Percentiles rank a stretch among this genome's conserved stretches.
phyloP scores from a whole-genome alignment of 2,888 invertebrate genomes.

The Ormyrus labotus region DNA sequence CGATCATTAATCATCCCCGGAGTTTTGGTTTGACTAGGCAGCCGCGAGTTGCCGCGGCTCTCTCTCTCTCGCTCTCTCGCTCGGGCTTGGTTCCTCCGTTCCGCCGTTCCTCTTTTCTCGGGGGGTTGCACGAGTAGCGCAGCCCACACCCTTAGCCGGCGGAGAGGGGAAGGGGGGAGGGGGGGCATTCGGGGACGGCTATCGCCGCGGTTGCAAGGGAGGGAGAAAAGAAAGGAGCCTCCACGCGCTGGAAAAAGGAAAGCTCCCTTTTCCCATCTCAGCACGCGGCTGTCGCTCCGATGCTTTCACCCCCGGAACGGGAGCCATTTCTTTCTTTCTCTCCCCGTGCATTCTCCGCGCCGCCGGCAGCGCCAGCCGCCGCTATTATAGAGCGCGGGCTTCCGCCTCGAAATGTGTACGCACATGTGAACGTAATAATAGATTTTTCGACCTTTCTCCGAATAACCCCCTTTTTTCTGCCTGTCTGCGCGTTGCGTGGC shows the following conservation, averaged over 20 bases:
- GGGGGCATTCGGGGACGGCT: conserved; percentile 18
- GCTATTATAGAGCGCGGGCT: conserved; percentile 56
- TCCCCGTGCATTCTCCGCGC: conserved; percentile 52
- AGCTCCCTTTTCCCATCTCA: conserved; percentile 58
- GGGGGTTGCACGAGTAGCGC: conserved; percentile 36
- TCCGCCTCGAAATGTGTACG: conserved; percentile 40
- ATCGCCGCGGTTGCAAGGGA: conserved; percentile 37
- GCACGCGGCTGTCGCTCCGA: conserved; percentile 42
- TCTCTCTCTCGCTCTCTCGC: conserved; percentile 29
- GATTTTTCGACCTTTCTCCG: conserved; percentile 57
- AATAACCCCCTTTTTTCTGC: conserved; percentile 50
- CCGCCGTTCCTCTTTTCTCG: conserved; percentile 57
- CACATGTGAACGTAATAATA: conserved; percentile 57
- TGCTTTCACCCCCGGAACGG: conserved; percentile 59
- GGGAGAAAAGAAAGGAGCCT: conserved; percentile 58
- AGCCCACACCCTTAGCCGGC: conserved; percentile 58
- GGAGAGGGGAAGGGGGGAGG: conserved; percentile 59
- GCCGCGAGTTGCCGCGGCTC: conserved; percentile 39
- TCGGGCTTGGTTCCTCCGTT: conserved; percentile 55
- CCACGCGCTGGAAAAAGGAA: conserved; percentile 60
- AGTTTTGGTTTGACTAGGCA: conserved; percentile 75
- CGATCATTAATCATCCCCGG: conserved; percentile 79
- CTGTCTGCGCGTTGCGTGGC: background rate
- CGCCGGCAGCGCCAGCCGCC: conserved; percentile 27
- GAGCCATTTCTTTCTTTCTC: conserved; percentile 62